These are phyloP conservation scores for Macropus fuliginosus DNA, from an alignment of 2,797 vertebrate species.

Conservation along the genomic window DNA sequence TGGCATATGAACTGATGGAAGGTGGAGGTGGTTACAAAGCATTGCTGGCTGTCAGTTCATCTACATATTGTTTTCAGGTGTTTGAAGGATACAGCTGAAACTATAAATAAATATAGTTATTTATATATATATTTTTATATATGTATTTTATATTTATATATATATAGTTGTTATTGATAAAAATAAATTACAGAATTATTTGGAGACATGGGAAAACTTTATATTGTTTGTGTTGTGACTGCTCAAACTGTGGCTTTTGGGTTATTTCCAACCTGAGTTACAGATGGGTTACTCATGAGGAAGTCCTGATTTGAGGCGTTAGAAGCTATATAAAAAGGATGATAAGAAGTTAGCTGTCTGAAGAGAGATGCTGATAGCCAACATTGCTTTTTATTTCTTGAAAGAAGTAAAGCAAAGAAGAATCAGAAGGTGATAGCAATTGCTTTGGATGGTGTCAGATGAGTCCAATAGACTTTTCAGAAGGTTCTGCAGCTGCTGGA, in stretches of 20 bases:
- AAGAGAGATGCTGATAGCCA: not conserved
- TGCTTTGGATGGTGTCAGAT: not conserved
- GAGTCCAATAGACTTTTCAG: not conserved
- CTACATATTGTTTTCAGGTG: not conserved
- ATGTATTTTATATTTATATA: too few relatives aligned
- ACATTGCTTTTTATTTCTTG: not conserved
- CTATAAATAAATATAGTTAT: too few relatives aligned
- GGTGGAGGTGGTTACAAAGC: not conserved
- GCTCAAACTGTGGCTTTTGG: not conserved
- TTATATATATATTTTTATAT: too few relatives aligned
- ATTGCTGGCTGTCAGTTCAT: not conserved
- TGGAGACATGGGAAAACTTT: not conserved
- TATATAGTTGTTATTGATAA: too few relatives aligned
- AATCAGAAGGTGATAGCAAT: not conserved
- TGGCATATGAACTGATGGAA: not conserved
- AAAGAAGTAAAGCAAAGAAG: not conserved
- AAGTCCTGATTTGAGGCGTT: not conserved
- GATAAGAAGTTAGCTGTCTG: not conserved
- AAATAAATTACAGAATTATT: not conserved
- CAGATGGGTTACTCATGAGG: not conserved
- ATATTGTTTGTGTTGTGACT: not conserved
- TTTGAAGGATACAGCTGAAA: not conserved
- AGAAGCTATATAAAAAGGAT: not conserved
- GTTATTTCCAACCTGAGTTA: not conserved
- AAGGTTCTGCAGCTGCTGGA: not conserved